Percentiles rank a stretch among this genome's conserved stretches.
Conservation (phyloP, 92 coral and sea anemone genomes). For the Zoanthus gigantus region DNA sequence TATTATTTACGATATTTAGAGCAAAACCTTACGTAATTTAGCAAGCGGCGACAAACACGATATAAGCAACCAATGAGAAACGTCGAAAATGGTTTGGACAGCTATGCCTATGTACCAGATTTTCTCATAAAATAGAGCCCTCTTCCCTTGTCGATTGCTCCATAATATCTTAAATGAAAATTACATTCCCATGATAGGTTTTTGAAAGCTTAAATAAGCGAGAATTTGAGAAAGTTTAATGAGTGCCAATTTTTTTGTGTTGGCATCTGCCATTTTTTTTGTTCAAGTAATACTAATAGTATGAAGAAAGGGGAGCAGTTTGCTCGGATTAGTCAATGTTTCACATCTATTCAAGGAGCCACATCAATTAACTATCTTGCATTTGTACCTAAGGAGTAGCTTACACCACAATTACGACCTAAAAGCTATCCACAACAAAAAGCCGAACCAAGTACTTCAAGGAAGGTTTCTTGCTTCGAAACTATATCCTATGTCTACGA, state of each 20-base stretch:
- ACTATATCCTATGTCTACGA: neutral
- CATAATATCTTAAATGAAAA: neutral
- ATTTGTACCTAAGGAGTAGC: neutral
- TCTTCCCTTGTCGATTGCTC: neutral
- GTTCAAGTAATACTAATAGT: constrained; percentile 1
- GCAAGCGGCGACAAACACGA: neutral
- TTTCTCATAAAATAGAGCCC: neutral
- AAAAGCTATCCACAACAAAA: constrained; percentile 1
- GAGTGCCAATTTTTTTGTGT: constrained; percentile 19
- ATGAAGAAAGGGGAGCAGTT: neutral
- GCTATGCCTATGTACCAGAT: neutral
- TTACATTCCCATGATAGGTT: neutral
- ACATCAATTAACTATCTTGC: neutral
- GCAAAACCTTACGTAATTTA: neutral
- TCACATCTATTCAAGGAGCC: neutral
- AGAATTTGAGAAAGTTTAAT: neutral
- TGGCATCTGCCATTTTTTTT: constrained; percentile 34
- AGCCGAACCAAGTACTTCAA: neutral
- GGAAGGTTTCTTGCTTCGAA: neutral
- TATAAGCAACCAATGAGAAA: constrained; percentile 23
- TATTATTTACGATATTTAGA: neutral
- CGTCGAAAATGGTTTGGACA: neutral
- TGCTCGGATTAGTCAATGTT: neutral
- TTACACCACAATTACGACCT: neutral
- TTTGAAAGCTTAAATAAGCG: neutral